Evolutionary conservation across 1,140 invertebrate genomes (phyloP).

Genomic region (Drosophila paulistorum): DNA sequence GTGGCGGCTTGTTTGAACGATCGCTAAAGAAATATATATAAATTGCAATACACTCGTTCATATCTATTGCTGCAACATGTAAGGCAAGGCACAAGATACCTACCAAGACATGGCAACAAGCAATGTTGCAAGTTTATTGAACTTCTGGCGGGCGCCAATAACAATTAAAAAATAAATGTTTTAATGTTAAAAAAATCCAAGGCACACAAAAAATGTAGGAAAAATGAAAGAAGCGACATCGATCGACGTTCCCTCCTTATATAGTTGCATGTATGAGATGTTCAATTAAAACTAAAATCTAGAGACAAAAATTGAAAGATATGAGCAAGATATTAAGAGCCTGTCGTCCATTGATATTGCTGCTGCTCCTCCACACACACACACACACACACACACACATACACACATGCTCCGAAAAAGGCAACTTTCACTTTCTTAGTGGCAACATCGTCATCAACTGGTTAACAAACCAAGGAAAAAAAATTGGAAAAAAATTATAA

Average conservation of each 20-base stretch:
- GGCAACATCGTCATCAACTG: conserved; percentile 20
- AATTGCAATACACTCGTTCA: conserved; percentile 35
- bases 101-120: conserved; percentile 2
- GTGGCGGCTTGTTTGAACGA: conserved; percentile 52
- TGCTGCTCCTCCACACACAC: neutral
- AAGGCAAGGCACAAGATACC: conserved; percentile 25
- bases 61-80: conserved; percentile 67
- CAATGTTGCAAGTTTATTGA: conserved; percentile 62
- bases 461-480: conserved; percentile 38
- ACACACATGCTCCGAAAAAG: conserved; percentile 35
- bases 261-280: conserved; percentile 50
- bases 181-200: conserved; percentile 25
- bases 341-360: conserved; percentile 31
- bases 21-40: conserved; percentile 14
- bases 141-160: conserved; percentile 67
- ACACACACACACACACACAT: conserved; percentile 4
- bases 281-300: conserved; percentile 68
- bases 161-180: conserved; percentile 73
- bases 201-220: conserved; percentile 6
- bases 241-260: conserved; percentile 46
- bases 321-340: conserved; percentile 45
- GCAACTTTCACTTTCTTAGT: conserved; percentile 76
- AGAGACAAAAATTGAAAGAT: conserved; percentile 52
- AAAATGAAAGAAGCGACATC: conserved; percentile 9
- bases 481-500: conserved; percentile 56